These are phyloP conservation scores for Recurvirostra avosetta DNA, from an alignment of 2,113 vertebrate species.

Conservation along the genomic window DNA sequence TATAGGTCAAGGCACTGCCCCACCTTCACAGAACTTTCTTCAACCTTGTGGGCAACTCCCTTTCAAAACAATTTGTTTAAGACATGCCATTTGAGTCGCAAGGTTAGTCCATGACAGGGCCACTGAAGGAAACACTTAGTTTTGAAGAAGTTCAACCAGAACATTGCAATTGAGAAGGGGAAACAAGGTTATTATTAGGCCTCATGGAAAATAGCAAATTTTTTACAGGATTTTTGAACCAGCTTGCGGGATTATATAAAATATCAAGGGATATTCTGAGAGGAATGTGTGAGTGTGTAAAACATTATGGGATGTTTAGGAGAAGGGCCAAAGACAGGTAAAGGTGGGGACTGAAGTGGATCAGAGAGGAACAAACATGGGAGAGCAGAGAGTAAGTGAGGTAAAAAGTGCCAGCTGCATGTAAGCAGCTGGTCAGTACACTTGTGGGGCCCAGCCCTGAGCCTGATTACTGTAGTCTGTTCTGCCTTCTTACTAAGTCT, in stretches of 20 bases:
- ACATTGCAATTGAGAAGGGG: background rate
- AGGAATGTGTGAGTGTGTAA: background rate
- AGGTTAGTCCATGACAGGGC: too few relatives aligned
- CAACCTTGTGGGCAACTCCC: too few relatives aligned
- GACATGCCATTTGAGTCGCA: too few relatives aligned
- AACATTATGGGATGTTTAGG: background rate
- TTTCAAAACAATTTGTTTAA: too few relatives aligned
- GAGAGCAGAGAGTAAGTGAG: background rate
- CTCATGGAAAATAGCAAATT: background rate
- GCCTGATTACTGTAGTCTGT: background rate
- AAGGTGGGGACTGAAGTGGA: background rate
- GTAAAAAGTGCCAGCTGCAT: background rate
- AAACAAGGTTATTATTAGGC: background rate
- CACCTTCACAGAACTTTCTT: too few relatives aligned
- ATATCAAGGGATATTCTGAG: background rate
- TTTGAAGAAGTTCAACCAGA: background rate
- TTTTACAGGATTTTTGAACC: background rate
- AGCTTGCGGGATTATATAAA: background rate
- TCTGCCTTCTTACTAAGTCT: background rate
- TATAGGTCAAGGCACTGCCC: too few relatives aligned
- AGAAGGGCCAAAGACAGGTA: background rate
- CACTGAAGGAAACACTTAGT: background rate
- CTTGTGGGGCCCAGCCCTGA: too few relatives aligned
- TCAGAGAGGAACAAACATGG: background rate
- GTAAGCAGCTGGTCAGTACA: too few relatives aligned